Evolutionary conservation across 2,888 invertebrate genomes (phyloP).

Genomic region (Agrilus cyanescens): DNA sequence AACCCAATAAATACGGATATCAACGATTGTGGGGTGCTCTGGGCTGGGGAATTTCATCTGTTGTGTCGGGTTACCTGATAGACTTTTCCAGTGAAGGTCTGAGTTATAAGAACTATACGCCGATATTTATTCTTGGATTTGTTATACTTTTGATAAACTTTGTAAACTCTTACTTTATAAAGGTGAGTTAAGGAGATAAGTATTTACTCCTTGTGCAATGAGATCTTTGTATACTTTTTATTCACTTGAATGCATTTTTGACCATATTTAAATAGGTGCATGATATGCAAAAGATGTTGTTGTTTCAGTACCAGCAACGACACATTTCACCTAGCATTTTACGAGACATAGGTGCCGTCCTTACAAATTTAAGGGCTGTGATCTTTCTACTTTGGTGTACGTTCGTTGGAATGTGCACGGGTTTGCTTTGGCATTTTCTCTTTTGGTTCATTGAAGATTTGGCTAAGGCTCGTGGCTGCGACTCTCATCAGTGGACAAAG

Average conservation of each 20-base stretch:
- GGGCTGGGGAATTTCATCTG: slow-evolving; percentile 72
- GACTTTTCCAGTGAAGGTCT: slow-evolving; percentile 58
- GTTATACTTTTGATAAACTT: slow-evolving; percentile 54
- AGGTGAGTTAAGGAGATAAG: slow-evolving; percentile 33
- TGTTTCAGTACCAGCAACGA: slow-evolving; percentile 47
- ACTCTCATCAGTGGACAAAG: slow-evolving; percentile 33
- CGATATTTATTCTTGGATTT: slow-evolving; percentile 69
- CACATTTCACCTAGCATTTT: slow-evolving; percentile 55
- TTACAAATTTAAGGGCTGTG: slow-evolving; percentile 53
- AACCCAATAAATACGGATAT: slow-evolving; percentile 66
- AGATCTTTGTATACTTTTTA: no score
- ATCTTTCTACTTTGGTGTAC: slow-evolving; percentile 73
- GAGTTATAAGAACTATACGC: slow-evolving; percentile 58
- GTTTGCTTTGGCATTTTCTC: slow-evolving; percentile 76
- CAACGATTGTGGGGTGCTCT: slow-evolving; percentile 83
- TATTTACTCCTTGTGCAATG: no score
- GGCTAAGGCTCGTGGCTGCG: slow-evolving; percentile 36
- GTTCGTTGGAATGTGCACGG: slow-evolving; percentile 72
- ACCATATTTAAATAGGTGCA: no score
- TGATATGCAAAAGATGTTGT: no score
- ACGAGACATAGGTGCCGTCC: slow-evolving; percentile 53
- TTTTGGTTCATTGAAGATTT: slow-evolving; percentile 77
- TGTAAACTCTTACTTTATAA: slow-evolving; percentile 50
- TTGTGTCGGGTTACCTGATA: slow-evolving; percentile 65
- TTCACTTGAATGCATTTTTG: no score